These are phyloP conservation scores for Pseudomyrmex flavicornis DNA, from an alignment of 1,140 invertebrate genomes.

Conservation along the genomic window DNA sequence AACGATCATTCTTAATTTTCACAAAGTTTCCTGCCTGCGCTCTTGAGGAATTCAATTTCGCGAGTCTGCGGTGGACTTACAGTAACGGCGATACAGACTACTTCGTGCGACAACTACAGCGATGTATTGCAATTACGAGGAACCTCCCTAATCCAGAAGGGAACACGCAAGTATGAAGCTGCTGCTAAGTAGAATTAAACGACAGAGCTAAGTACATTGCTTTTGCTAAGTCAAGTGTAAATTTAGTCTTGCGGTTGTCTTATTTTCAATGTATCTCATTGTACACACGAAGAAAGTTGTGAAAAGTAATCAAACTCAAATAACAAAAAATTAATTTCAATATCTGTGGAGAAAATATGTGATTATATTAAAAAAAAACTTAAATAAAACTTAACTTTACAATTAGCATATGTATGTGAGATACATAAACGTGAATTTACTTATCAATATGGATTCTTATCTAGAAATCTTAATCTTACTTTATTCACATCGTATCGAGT, in stretches of 20 bases:
- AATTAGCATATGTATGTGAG: too few species aligned
- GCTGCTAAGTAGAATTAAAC: constrained; percentile 58
- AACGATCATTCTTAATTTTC: constrained; percentile 43
- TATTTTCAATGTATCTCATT: constrained; percentile 2
- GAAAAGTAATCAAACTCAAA: too few species aligned
- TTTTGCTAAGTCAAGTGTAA: constrained; percentile 38
- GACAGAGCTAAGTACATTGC: constrained; percentile 47
- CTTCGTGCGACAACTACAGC: constrained; percentile 52
- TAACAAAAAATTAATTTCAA: constrained; percentile 4
- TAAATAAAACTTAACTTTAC: too few species aligned
- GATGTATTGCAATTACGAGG: constrained; percentile 59
- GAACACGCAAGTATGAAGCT: constrained; percentile 40
- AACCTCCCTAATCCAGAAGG: constrained; percentile 55
- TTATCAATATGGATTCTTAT: neutral
- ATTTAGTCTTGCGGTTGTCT: neutral
- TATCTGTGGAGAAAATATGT: neutral
- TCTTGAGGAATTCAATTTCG: constrained; percentile 46
- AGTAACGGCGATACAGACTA: constrained; percentile 30
- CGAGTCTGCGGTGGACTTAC: constrained; percentile 2
- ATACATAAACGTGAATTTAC: too few species aligned
- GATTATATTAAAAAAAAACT: too few species aligned
- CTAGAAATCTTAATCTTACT: neutral
- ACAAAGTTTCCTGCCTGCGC: constrained; percentile 11
- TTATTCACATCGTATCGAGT: neutral
- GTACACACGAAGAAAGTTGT: neutral